Conservation (phyloP, 2,113 vertebrate genomes). For the Rhynchomys soricoides region DNA sequence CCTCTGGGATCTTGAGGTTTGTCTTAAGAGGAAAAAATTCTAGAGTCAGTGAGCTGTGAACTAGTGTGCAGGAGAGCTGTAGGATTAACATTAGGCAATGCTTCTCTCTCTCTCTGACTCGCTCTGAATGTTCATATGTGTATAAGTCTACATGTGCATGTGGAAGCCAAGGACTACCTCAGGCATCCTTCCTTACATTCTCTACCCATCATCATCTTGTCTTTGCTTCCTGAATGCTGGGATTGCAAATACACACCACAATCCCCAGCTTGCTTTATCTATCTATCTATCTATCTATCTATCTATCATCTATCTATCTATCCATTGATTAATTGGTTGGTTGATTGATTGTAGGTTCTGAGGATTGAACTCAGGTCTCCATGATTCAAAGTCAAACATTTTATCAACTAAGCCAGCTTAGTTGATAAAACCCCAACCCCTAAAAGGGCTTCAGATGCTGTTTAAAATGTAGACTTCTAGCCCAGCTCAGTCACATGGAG, state of each 20-base stretch:
- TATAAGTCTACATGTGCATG: not conserved
- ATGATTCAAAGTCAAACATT: not conserved
- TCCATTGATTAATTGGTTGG: not conserved
- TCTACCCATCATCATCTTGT: not conserved
- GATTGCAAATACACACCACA: not conserved
- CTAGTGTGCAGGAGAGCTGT: not conserved
- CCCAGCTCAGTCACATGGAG: not conserved
- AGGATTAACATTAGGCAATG: not conserved
- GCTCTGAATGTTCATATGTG: not conserved
- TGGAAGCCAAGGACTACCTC: not conserved
- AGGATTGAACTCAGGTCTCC: not conserved
- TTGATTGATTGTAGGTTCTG: not conserved
- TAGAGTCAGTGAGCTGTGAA: slow-evolving; percentile 57
- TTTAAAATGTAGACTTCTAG: not conserved
- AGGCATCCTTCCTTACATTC: not conserved
- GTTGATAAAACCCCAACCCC: no score
- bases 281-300: not conserved
- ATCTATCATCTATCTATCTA: not conserved
- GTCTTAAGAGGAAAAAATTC: slow-evolving; percentile 47
- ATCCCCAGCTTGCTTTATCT: not conserved
- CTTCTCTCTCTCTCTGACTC: not conserved
- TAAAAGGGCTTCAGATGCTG: not conserved
- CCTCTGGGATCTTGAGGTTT: slow-evolving; percentile 49
- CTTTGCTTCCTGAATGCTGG: not conserved
- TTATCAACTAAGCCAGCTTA: not conserved